These are phyloP conservation scores for Thunnus albacares DNA, from an alignment of 2,797 vertebrate genomes.

Conservation along the genomic window DNA sequence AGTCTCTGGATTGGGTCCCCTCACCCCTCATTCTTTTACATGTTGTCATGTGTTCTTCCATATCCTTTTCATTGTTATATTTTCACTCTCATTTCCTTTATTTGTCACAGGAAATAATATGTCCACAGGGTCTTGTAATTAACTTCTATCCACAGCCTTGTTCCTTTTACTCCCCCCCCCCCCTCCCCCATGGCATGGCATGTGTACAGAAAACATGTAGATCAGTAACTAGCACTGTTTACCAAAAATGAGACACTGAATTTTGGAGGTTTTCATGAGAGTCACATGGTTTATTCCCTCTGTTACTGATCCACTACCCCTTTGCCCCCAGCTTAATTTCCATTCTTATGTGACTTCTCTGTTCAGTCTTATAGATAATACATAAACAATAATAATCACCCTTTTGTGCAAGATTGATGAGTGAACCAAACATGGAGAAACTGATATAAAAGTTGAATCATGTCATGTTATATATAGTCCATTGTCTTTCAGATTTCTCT, in stretches of 20 bases:
- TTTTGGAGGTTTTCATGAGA: neutral
- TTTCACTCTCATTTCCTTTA: conserved; percentile 16
- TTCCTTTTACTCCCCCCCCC: neutral
- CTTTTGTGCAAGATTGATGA: neutral
- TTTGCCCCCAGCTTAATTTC: conserved; percentile 9
- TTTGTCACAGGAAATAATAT: conserved; percentile 7
- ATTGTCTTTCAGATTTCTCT: neutral
- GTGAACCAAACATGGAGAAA: neutral
- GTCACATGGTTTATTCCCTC: neutral
- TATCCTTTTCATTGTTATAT: neutral
- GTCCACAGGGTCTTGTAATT: neutral
- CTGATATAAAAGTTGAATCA: neutral
- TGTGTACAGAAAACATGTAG: neutral
- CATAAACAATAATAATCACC: neutral
- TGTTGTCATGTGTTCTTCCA: neutral
- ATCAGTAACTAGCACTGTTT: neutral
- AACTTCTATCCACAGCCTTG: neutral
- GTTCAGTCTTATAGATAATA: neutral
- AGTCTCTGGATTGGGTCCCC: neutral
- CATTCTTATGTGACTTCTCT: neutral
- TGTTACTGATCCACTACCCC: neutral
- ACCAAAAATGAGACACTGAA: neutral
- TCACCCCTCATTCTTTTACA: neutral
- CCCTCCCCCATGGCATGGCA: neutral
- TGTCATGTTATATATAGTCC: neutral